These are phyloP conservation scores for Drosophila meridionalis DNA, from an alignment of 2,888 invertebrate genomes.

Conservation along the genomic window DNA sequence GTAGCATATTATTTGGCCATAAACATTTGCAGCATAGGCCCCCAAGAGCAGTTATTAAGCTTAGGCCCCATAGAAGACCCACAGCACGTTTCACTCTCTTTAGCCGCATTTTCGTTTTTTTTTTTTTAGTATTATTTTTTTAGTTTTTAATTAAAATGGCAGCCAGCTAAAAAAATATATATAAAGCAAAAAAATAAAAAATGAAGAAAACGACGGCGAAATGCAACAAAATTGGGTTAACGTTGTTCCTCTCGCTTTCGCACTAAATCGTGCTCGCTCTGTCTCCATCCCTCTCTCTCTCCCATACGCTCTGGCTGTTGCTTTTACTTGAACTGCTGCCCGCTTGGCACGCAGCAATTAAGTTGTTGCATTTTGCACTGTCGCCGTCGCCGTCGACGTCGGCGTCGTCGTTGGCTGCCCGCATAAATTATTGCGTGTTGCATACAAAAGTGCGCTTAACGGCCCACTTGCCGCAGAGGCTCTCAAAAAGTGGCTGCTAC, in stretches of 20 bases:
- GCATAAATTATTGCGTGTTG: conserved; percentile 76
- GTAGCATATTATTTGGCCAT: conserved; percentile 66
- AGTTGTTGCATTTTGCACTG: conserved; percentile 68
- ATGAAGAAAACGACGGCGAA: conserved; percentile 21
- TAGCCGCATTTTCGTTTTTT: conserved; percentile 25
- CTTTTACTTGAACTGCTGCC: conserved; percentile 46
- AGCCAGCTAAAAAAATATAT: conserved; percentile 23
- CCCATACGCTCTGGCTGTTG: background rate
- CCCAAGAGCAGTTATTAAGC: conserved; percentile 63
- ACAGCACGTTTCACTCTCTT: conserved; percentile 43
- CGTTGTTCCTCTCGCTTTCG: conserved; percentile 35
- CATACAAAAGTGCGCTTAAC: conserved; percentile 74
- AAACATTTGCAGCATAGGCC: conserved; percentile 59
- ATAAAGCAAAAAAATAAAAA: conserved; percentile 4
- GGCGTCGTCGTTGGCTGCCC: conserved; percentile 34
- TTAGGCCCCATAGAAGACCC: conserved; percentile 2
- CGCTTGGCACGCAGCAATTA: conserved; percentile 67
- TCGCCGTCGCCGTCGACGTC: conserved; percentile 11
- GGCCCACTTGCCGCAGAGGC: conserved; percentile 53
- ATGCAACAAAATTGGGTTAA: conserved; percentile 65
- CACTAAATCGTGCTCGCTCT: background rate
- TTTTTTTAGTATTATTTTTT: conserved; percentile 36
- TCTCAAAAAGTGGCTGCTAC: conserved; percentile 59
- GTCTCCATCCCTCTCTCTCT: background rate
- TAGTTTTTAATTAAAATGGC: conserved; percentile 68